Evolutionary conservation across 2,888 invertebrate species (phyloP).

Genomic region (Caenorhabditis sulstoni): DNA sequence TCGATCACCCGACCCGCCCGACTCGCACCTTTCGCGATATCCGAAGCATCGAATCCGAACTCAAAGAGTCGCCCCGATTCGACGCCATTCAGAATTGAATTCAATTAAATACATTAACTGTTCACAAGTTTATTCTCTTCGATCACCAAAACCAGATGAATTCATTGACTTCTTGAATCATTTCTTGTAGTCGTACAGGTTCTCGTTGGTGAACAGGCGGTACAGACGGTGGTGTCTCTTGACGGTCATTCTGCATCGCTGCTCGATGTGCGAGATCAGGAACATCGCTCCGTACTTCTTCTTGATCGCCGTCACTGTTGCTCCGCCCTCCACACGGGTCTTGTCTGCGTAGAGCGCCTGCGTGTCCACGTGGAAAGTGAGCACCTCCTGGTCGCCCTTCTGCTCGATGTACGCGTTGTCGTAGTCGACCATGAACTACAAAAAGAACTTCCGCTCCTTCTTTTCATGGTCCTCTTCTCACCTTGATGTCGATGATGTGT

Average conservation of each 20-base stretch:
- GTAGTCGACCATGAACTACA: slow-evolving; percentile 33
- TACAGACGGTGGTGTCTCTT: slow-evolving; percentile 51
- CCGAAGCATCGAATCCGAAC: not conserved
- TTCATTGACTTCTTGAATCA: slow-evolving; percentile 14
- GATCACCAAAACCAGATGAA: slow-evolving; percentile 5
- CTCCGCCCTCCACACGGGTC: slow-evolving; percentile 35
- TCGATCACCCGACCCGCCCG: not conserved
- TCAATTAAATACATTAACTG: not conserved
- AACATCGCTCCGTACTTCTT: slow-evolving; percentile 19
- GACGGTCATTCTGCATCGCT: slow-evolving; percentile 34
- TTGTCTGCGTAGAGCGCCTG: slow-evolving; percentile 26
- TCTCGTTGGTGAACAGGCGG: slow-evolving; percentile 51
- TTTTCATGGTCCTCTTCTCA: not conserved
- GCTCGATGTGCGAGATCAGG: slow-evolving; percentile 30
- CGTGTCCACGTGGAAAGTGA: slow-evolving; percentile 38
- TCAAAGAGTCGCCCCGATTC: not conserved
- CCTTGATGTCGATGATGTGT: slow-evolving; percentile 25
- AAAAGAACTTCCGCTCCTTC: not conserved
- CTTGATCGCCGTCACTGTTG: slow-evolving; percentile 33
- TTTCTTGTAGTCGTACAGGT: slow-evolving; percentile 51
- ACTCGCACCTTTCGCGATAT: not conserved
- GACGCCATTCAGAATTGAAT: slow-evolving; percentile 4
- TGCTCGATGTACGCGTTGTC: slow-evolving; percentile 23
- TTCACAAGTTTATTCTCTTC: slow-evolving; percentile 29
- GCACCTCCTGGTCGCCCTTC: slow-evolving; percentile 7